Conservation (phyloP, 2,797 vertebrate genomes). For the Aplochiton taeniatus region DNA sequence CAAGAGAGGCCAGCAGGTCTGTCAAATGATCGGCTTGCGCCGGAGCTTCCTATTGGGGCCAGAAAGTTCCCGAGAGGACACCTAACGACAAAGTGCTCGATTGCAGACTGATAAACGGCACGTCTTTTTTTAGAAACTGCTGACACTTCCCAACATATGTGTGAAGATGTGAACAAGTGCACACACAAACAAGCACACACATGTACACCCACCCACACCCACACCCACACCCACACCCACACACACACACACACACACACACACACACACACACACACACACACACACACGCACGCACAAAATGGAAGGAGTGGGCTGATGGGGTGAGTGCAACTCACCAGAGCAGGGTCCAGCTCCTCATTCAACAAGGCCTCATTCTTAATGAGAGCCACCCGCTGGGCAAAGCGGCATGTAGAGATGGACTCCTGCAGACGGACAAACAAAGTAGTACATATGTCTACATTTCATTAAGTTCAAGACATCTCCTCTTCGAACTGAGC, state of each 20-base stretch:
- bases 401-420: constrained; percentile 95
- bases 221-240: too few species aligned
- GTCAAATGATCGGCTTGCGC: constrained; percentile 14
- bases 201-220: too few species aligned
- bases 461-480: too few species aligned
- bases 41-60: constrained; percentile 43
- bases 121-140: too few species aligned
- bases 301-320: neutral
- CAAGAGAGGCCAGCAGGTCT: constrained; percentile 28
- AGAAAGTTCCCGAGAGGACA: constrained; percentile 34
- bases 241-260: neutral
- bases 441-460: too few species aligned
- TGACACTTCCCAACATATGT: neutral
- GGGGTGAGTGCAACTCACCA: constrained; percentile 77
- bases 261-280: neutral
- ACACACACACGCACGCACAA: neutral
- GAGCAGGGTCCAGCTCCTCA: constrained; percentile 89
- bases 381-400: constrained; percentile 93
- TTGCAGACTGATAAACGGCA: too few species aligned
- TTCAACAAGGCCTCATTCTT: constrained; percentile 93
- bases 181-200: too few species aligned
- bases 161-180: neutral
- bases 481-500: too few species aligned
- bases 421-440: constrained; percentile 80
- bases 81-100: constrained; percentile 23